A percentile compares a stretch with the other conserved stretches of the same genome.
phyloP scores from a whole-genome alignment of 2,113 vertebrate species.

The Centropus bengalensis region DNA sequence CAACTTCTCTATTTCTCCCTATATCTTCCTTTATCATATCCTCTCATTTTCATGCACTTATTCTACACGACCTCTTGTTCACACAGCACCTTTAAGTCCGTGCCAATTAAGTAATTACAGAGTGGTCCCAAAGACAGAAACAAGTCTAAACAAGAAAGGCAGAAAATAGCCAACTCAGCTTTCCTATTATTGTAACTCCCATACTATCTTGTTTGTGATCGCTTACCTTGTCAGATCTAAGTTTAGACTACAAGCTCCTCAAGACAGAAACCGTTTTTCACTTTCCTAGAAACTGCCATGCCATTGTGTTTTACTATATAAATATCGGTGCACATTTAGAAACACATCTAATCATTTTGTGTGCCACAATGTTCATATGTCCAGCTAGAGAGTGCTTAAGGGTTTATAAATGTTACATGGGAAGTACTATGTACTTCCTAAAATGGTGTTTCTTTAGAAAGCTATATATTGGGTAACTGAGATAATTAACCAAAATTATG shows the following conservation, averaged over 20 bases:
- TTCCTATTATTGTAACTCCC: background rate
- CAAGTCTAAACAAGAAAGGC: background rate
- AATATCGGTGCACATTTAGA: background rate
- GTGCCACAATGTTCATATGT: background rate
- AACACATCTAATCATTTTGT: background rate
- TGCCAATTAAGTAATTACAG: background rate
- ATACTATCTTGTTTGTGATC: background rate
- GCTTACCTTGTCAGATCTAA: background rate
- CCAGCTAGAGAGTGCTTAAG: background rate
- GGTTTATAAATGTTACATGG: background rate
- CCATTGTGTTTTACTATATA: background rate
- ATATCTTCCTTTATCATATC: background rate
- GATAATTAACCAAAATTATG: background rate
- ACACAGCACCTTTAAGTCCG: background rate
- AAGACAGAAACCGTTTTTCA: constrained; percentile 17
- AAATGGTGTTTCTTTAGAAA: constrained; percentile 13
- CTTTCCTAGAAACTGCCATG: background rate
- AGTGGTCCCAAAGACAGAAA: background rate
- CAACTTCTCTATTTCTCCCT: background rate
- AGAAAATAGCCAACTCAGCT: background rate
- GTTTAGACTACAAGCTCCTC: background rate
- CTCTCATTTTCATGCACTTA: background rate
- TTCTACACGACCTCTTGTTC: background rate
- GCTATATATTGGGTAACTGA: background rate
- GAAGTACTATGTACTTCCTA: background rate